Evolutionary conservation across 2,113 vertebrate species (phyloP).

Genomic region (Ictidomys tridecemlineatus): DNA sequence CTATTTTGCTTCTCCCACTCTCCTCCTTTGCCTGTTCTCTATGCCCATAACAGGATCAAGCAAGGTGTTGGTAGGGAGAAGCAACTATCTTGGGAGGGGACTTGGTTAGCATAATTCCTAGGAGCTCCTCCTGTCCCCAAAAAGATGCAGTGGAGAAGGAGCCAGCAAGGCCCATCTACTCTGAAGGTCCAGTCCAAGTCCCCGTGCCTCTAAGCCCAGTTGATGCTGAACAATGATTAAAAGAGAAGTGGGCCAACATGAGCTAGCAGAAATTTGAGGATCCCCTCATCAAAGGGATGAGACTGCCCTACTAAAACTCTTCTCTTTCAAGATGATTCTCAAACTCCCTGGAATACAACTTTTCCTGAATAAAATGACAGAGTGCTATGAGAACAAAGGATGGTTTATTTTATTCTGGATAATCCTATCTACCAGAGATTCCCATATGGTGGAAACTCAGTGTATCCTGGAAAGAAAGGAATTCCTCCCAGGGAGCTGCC

Average conservation of each 20-base stretch:
- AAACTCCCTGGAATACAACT: not conserved
- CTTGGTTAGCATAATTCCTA: not conserved
- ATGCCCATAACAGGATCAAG: not conserved
- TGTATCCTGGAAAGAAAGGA: not conserved
- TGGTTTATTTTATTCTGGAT: conserved; percentile 3
- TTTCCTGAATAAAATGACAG: not conserved
- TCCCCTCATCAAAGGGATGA: not conserved
- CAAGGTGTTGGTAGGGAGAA: not conserved
- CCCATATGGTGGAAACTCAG: not conserved
- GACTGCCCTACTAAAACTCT: not conserved
- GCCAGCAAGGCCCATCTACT: not conserved
- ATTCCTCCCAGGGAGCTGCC: not conserved
- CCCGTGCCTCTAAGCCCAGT: not conserved
- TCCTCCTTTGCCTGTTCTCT: not conserved
- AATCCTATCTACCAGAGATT: not conserved
- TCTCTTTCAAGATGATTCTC: not conserved
- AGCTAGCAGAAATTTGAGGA: not conserved
- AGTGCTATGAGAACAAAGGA: not conserved
- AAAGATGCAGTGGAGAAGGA: not conserved
- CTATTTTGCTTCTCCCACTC: not conserved
- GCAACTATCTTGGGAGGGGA: not conserved
- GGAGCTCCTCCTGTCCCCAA: not conserved
- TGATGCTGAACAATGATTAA: not conserved
- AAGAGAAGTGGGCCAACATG: not conserved
- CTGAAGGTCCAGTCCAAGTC: not conserved